These are phyloP conservation scores for Alexandromys fortis DNA, from an alignment of 2,113 vertebrate species.

Conservation along the genomic window DNA sequence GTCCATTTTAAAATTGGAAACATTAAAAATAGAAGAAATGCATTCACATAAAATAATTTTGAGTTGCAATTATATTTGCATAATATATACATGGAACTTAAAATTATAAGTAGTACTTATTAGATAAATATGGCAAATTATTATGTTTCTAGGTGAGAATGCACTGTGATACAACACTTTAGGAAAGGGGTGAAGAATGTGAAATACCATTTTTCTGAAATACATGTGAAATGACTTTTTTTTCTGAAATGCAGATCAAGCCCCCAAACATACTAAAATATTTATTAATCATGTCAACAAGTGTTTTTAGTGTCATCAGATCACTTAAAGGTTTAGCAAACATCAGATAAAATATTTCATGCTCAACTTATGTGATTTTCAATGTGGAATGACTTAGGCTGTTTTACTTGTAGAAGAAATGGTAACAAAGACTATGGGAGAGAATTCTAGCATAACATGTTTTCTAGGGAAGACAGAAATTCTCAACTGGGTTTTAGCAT, in stretches of 20 bases:
- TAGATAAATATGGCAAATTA: constrained; percentile 44
- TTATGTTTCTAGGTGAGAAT: neutral
- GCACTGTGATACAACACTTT: neutral
- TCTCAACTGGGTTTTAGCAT: neutral
- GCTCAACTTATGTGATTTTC: neutral
- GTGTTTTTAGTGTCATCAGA: neutral
- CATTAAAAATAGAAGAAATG: constrained; percentile 53
- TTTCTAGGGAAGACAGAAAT: neutral
- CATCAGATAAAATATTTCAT: neutral
- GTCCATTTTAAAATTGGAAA: neutral
- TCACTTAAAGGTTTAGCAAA: neutral
- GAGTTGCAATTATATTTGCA: constrained; percentile 70
- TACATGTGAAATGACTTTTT: neutral
- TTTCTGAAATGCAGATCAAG: neutral
- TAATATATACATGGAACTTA: constrained; percentile 33
- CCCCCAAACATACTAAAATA: neutral
- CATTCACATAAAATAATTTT: constrained; percentile 59
- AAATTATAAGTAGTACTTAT: constrained; percentile 25
- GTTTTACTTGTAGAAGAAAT: neutral
- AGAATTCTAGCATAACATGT: neutral
- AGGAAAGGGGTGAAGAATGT: neutral
- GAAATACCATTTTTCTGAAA: neutral
- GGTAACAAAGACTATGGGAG: neutral
- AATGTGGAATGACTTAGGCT: neutral
- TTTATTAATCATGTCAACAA: neutral